These are phyloP conservation scores for Erpornis zantholeuca DNA, from an alignment of 2,113 vertebrate genomes.

Conservation along the genomic window DNA sequence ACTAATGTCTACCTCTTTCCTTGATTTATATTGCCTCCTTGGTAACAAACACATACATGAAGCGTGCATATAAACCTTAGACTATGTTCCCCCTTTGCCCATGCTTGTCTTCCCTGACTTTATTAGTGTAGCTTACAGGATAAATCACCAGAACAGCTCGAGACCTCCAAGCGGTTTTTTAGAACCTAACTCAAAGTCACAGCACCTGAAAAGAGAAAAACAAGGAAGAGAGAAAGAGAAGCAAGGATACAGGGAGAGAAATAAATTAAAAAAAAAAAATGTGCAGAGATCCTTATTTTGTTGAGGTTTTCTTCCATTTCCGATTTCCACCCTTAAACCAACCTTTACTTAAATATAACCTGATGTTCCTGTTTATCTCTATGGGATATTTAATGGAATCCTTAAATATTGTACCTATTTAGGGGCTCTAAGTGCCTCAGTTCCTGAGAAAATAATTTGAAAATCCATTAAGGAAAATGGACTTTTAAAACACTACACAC, in stretches of 20 bases:
- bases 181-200: background rate
- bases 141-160: background rate
- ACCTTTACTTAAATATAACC: background rate
- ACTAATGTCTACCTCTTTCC: background rate
- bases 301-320: background rate
- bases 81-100: background rate
- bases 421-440: background rate
- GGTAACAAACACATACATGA: background rate
- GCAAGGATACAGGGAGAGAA: background rate
- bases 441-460: background rate
- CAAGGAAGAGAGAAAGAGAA: background rate
- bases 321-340: background rate
- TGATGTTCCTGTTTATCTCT: background rate
- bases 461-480: background rate
- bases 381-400: background rate
- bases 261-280: background rate
- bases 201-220: background rate
- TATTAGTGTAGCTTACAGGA: background rate
- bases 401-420: background rate
- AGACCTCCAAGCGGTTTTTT: background rate
- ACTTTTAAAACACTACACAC: background rate
- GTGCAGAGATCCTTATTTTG: background rate
- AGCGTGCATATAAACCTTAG: background rate
- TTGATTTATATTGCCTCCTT: background rate
- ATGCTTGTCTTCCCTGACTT: background rate